Base-by-base conservation (phyloP, 37 sponge, comb jelly and placozoan genomes). In the Geodia barretti region DNA sequence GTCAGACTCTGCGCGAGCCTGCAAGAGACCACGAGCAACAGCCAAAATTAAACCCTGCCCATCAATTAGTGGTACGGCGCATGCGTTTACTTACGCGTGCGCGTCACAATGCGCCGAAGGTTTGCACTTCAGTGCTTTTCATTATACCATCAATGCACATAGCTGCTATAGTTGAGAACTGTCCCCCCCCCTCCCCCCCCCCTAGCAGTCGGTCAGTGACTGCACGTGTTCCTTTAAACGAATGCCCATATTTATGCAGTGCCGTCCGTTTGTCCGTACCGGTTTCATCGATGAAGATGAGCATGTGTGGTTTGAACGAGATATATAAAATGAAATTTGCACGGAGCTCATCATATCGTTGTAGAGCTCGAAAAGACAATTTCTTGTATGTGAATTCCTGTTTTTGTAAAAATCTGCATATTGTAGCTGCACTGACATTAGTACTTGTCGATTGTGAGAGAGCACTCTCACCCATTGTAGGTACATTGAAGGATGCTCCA, bases 281-380 rank as follows among this genome's bases (percentile, higher is more conserved):
- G 68, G 79, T 68, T 79, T 79, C 79, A 68, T 79, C 79, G 26
- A 68, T 69, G 41, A 79, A 68, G 3, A 79, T 41, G 9, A 79
- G 28, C 70, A 68, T 79, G 20, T 79, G 30, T n/a, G 79, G 70
- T 14, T 79, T 4, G 8, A 43, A 32, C 14, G 79, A 79, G 9
- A 79, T 43, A 19, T 79, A 43, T 21, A 25, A 21, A 11, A 20
- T n/a, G 28, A 38, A 73, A 1, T 43, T 25, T 23, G 9, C 17
- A n/a, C 79, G 66, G 28, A 64, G 64, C 34, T 77, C 38, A 32
- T 77, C 64, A 39, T 29, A 63, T 63, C 64, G 21, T 40, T 77
- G 77, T 31, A 43, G 68, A 28, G 79, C 70, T 36, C 25, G 34
- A 65, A 77, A 26, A 40, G 7, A 3, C 39, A 33, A 4, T 24